Percentiles rank a stretch among this genome's conserved stretches.
These are phyloP conservation scores for Trematomus bernacchii DNA, from an alignment of 2,797 vertebrate genomes.

Conservation along the genomic window DNA sequence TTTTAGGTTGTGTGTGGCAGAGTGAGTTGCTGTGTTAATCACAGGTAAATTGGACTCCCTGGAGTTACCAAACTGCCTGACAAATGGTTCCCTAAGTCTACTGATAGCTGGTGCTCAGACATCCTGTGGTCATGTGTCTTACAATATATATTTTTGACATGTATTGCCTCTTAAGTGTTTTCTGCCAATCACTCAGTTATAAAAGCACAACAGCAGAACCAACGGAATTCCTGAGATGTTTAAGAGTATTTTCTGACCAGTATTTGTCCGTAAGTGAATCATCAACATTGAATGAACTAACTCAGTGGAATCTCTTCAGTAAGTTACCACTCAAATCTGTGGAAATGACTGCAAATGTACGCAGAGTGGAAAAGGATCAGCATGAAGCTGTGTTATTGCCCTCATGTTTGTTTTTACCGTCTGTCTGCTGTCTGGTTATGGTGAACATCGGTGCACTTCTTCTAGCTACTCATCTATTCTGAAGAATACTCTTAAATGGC, in stretches of 20 bases:
- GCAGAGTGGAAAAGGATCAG: constrained; percentile 7
- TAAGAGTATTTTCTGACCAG: constrained; percentile 20
- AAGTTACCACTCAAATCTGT: constrained; percentile 10
- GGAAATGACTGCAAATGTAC: constrained; percentile 12
- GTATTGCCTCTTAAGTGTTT: neutral
- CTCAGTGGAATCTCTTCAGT: constrained; percentile 21
- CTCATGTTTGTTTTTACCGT: neutral
- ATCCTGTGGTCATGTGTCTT: neutral
- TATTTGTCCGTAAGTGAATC: constrained; percentile 4
- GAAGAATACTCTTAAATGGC: neutral
- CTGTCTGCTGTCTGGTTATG: neutral
- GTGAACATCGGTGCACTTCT: neutral
- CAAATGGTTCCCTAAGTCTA: constrained; percentile 12
- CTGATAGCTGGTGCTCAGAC: constrained; percentile 2
- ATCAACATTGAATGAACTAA: neutral
- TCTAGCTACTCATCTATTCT: neutral
- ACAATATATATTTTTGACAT: constrained; percentile 13
- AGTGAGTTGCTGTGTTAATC: constrained; percentile 35
- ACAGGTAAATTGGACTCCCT: constrained; percentile 38
- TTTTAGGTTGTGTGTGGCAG: constrained; percentile 57
- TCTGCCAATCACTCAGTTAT: neutral
- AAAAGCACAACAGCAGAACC: constrained; percentile 1
- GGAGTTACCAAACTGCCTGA: constrained; percentile 12
- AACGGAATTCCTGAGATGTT: constrained; percentile 8
- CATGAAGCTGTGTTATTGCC: neutral